Percentiles rank a stretch among this genome's conserved stretches.
phyloP scores from a whole-genome alignment of 2,888 invertebrate species.

The Tenthredo scrophulariae region DNA sequence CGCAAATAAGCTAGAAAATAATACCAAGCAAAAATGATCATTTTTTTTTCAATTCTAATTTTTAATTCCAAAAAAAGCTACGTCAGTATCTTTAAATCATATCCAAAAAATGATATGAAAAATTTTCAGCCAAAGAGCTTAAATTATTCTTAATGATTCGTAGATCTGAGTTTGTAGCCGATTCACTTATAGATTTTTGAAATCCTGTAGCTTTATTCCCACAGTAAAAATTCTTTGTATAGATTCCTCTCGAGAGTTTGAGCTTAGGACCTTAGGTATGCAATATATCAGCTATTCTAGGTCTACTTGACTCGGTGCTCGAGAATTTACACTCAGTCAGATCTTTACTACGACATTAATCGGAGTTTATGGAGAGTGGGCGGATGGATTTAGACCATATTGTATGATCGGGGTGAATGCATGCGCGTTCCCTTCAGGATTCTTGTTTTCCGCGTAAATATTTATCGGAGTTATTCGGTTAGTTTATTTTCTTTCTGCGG shows the following conservation, averaged over 20 bases:
- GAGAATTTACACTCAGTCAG: background rate
- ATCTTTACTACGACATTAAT: conserved; percentile 38
- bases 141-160: too few relatives aligned
- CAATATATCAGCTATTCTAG: conserved; percentile 3
- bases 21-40: too few relatives aligned
- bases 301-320: conserved; percentile 9
- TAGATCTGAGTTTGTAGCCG: too few relatives aligned
- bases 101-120: too few relatives aligned
- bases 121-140: too few relatives aligned
- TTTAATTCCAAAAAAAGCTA: too few relatives aligned
- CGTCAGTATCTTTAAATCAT: too few relatives aligned
- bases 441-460: background rate
- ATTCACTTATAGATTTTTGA: too few relatives aligned
- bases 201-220: too few relatives aligned
- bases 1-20: background rate
- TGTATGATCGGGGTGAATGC: background rate
- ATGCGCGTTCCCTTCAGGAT: background rate
- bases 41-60: too few relatives aligned
- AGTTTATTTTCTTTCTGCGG: too few relatives aligned
- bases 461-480: background rate
- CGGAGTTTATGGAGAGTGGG: conserved; percentile 37
- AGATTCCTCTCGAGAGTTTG: background rate
- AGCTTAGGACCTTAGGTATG: background rate
- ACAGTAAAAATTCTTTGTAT: too few relatives aligned
- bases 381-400: conserved; percentile 35